These are phyloP conservation scores for Podarcis lilfordi DNA, from an alignment of 2,797 vertebrate genomes.

Conservation along the genomic window DNA sequence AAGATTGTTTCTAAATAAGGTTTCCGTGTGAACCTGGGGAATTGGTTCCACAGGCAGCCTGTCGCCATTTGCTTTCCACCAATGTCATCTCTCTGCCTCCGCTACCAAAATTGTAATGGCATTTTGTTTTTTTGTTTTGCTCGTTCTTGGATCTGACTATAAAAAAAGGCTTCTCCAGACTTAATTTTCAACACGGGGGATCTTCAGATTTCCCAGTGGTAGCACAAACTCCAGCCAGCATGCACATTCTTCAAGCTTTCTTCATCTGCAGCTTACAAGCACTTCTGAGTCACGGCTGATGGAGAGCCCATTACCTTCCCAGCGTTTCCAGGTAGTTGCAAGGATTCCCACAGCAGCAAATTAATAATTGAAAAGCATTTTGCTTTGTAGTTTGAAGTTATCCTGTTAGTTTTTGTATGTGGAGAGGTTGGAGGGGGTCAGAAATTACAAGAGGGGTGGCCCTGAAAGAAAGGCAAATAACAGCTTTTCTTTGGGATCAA, in stretches of 20 bases:
- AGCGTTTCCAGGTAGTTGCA: not conserved
- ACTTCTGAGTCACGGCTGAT: not conserved
- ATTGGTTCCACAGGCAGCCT: not conserved
- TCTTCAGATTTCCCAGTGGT: not conserved
- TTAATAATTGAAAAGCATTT: constrained; percentile 11
- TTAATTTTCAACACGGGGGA: constrained; percentile 31
- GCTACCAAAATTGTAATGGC: not conserved
- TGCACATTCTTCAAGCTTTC: not conserved
- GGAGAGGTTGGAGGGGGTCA: not conserved
- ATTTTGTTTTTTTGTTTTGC: constrained; percentile 18
- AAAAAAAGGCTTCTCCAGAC: constrained; percentile 15
- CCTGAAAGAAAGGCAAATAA: not conserved
- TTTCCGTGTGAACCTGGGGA: constrained; percentile 3
- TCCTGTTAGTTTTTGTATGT: not conserved
- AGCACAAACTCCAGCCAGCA: not conserved
- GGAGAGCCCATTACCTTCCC: not conserved
- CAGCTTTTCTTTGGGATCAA: not conserved
- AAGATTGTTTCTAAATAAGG: not conserved
- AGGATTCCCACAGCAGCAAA: not conserved
- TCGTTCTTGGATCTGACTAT: not conserved
- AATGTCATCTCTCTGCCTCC: not conserved
- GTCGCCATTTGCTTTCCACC: not conserved
- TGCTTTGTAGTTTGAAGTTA: not conserved
- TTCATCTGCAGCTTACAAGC: constrained; percentile 1
- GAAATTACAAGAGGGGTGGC: not conserved